These are phyloP conservation scores for Ligdia adustata DNA, from an alignment of 2,888 invertebrate species.

Conservation along the genomic window DNA sequence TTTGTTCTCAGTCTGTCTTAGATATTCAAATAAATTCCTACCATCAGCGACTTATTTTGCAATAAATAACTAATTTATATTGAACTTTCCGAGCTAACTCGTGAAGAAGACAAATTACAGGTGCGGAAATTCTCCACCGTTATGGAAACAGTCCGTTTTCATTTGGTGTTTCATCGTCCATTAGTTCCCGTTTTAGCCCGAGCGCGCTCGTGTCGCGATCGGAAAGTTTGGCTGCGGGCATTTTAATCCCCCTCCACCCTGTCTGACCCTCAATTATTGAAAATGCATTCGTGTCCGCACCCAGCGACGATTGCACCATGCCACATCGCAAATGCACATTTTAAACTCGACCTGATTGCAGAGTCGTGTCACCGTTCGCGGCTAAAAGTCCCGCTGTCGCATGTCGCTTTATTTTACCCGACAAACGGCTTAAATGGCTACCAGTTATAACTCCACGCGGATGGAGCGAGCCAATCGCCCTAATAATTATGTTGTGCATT, in stretches of 20 bases:
- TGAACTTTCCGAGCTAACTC: no score
- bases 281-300: slow-evolving; percentile 81
- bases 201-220: slow-evolving; percentile 45
- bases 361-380: slow-evolving; percentile 72
- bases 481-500: not conserved
- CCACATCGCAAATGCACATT: slow-evolving; percentile 83
- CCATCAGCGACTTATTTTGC: no score
- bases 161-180: slow-evolving; percentile 34
- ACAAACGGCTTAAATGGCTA: slow-evolving; percentile 54
- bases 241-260: slow-evolving; percentile 77
- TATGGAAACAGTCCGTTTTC: slow-evolving; percentile 17
- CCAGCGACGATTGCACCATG: slow-evolving; percentile 61
- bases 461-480: slow-evolving; percentile 35
- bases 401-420: slow-evolving; percentile 70
- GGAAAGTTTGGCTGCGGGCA: slow-evolving; percentile 72
- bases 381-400: slow-evolving; percentile 75
- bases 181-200: slow-evolving; percentile 45
- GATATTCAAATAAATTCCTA: no score
- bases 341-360: slow-evolving; percentile 83
- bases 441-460: slow-evolving; percentile 45
- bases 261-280: slow-evolving; percentile 84
- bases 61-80: no score
- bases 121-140: not conserved
- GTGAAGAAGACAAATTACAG: no score
- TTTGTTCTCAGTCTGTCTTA: no score